phyloP scores from a whole-genome alignment of 1,140 invertebrate genomes.

The Drosophila parvula region DNA sequence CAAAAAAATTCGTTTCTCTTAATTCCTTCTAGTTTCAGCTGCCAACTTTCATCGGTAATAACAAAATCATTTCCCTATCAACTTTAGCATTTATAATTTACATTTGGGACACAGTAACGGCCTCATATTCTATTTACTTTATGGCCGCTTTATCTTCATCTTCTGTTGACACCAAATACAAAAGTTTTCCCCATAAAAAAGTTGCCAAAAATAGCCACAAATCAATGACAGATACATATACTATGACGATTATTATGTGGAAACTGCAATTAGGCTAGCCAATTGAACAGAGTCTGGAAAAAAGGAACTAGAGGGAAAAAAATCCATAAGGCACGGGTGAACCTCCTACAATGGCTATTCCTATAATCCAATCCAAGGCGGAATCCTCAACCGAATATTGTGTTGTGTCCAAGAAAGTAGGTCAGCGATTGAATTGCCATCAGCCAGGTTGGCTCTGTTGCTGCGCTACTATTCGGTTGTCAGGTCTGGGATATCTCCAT shows the following conservation, averaged over 20 bases:
- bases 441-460: constrained; percentile 39
- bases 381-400: constrained; percentile 9
- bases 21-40: background rate
- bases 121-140: constrained; percentile 11
- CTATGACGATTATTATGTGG: constrained; percentile 36
- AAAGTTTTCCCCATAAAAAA: constrained; percentile 46
- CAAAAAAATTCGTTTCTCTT: constrained; percentile 17
- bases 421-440: constrained; percentile 73
- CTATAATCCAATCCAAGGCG: constrained; percentile 1
- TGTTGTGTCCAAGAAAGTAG: constrained; percentile 59
- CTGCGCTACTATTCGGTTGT: constrained; percentile 50
- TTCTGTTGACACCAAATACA: constrained; percentile 37
- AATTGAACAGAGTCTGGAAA: constrained; percentile 20
- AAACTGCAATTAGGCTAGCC: constrained; percentile 44
- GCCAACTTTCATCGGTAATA: constrained; percentile 2
- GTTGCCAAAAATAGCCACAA: constrained; percentile 51
- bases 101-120: background rate
- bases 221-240: constrained; percentile 40
- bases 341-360: constrained; percentile 3
- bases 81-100: constrained; percentile 6
- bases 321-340: constrained; percentile 22
- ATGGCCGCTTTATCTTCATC: constrained; percentile 23
- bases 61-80: constrained; percentile 3
- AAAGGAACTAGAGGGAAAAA: background rate
- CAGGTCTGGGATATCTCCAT: constrained; percentile 35